A percentile compares a stretch with the other conserved stretches of the same genome.
Evolutionary conservation across 2,888 invertebrate genomes (phyloP).

Genomic region (Drosophila acutilabella): DNA sequence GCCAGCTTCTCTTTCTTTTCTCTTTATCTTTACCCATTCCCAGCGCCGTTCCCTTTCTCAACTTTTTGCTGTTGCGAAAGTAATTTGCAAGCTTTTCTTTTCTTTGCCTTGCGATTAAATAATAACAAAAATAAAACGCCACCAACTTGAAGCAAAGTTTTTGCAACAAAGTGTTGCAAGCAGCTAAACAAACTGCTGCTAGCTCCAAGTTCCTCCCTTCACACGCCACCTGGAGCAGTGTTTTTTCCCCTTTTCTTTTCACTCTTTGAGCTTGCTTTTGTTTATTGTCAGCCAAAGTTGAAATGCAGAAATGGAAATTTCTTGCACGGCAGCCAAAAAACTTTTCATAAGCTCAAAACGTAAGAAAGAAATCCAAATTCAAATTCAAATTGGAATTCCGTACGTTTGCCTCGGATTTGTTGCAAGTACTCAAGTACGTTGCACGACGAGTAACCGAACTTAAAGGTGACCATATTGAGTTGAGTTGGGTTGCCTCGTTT

Average conservation of each 20-base stretch:
- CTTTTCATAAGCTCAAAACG: slow-evolving; percentile 51
- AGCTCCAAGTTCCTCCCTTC: slow-evolving; percentile 24
- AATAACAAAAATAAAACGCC: slow-evolving; percentile 33
- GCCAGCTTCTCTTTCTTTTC: too few species aligned
- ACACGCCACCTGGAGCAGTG: not conserved
- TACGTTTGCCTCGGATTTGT: slow-evolving; percentile 44
- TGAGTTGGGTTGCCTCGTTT: slow-evolving; percentile 6
- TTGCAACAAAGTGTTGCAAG: slow-evolving; percentile 73
- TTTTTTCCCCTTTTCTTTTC: not conserved
- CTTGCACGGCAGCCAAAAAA: slow-evolving; percentile 44
- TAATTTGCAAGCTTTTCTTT: slow-evolving; percentile 62
- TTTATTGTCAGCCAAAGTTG: slow-evolving; percentile 75
- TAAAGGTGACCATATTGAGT: slow-evolving; percentile 49
- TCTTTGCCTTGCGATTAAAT: slow-evolving; percentile 27
- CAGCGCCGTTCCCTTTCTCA: too few species aligned
- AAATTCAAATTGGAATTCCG: slow-evolving; percentile 71
- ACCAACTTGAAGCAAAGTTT: slow-evolving; percentile 65
- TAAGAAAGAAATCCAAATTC: slow-evolving; percentile 59
- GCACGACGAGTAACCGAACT: slow-evolving; percentile 31
- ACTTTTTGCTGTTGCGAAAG: slow-evolving; percentile 40
- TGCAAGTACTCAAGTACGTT: slow-evolving; percentile 25
- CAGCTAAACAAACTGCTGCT: slow-evolving; percentile 73
- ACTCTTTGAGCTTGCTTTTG: slow-evolving; percentile 34
- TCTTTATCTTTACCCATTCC: too few species aligned
- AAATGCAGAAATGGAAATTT: slow-evolving; percentile 38